Base-by-base conservation (phyloP, 2,113 vertebrate species). In the Ceyx cyanopectus region DNA sequence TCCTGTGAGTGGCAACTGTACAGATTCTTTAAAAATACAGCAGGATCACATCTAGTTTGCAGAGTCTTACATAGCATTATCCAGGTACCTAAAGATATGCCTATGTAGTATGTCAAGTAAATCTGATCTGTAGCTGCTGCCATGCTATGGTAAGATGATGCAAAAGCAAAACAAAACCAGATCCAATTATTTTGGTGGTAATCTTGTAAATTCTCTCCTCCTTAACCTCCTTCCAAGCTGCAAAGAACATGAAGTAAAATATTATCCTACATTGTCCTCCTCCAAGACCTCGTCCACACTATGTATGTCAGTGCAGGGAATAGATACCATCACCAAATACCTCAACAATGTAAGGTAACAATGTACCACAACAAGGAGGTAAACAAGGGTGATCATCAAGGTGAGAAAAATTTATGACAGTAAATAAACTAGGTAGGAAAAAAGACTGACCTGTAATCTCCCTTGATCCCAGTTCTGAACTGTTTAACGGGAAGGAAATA, bases 21-120 rank as follows among this genome's bases (percentile, higher is more conserved):
- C 32, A 66, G n/a, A 40, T 58, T 53, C 74, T 85, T 37, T 12
- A 70, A 41, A 68, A 87, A 76, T 5, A 43, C 2, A 81, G 43
- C 43, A 65, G 24, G 24, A 69, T n/a, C 11, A 13, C 48, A 72
- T 14, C 32, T 34, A 40, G 72, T 19, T 62, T 54, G 27, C 30
- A 43, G 82, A 63, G 48, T 75, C 41, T 62, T 48, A 18, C 5
- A 62, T 0, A 62, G 57, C 37, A 34, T 45, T 62, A 48, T 14
- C 23, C 15, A 0, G 15, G 4, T 53, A 53, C 43, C 14, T 53
- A 34, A 40, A 46, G 56, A 73, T 30, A 84, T 8, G 0, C 8
- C 34, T 12, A 14, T 2, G 6, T 9, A 51, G 34, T 23, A 40
- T 5, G 17, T 24, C 66, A 66, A 62, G 29, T 0, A 0, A 53